phyloP scores from a whole-genome alignment of 2,888 invertebrate genomes.

The Tenthredo scrophulariae region DNA sequence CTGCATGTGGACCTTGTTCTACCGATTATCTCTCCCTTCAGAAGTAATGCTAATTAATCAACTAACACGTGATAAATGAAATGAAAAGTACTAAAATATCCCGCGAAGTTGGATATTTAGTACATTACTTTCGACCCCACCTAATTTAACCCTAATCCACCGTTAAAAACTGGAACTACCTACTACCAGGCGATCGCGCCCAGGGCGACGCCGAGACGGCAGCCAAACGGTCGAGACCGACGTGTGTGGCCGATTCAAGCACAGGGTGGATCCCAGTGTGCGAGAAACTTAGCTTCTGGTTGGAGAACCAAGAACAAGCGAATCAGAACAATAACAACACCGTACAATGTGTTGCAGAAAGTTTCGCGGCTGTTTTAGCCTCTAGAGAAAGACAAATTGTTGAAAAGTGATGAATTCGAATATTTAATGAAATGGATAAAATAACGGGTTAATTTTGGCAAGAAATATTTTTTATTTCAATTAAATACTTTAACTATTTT shows the following conservation, averaged over 20 bases:
- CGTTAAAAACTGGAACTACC: constrained; percentile 46
- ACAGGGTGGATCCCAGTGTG: constrained; percentile 61
- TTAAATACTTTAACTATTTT: constrained; percentile 48
- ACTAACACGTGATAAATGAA: not conserved
- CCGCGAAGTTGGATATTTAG: not conserved
- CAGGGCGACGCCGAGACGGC: constrained; percentile 47
- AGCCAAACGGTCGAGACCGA: constrained; percentile 59
- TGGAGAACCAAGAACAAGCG: constrained; percentile 55
- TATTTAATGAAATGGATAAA: not conserved
- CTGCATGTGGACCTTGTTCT: not conserved
- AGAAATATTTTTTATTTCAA: constrained; percentile 48
- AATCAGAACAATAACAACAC: constrained; percentile 65
- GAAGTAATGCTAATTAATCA: not conserved
- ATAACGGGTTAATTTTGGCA: constrained; percentile 4
- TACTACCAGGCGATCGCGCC: constrained; percentile 29
- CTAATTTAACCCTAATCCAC: constrained; percentile 44
- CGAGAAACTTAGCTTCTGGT: constrained; percentile 28
- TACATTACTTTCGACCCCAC: not conserved
- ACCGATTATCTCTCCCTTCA: not conserved
- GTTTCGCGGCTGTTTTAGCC: constrained; percentile 51
- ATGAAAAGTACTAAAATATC: not conserved
- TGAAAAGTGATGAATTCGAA: not conserved
- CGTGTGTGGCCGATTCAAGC: constrained; percentile 65
- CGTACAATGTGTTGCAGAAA: constrained; percentile 11
- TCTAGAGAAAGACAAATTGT: not conserved